Evolutionary conservation across 2,113 vertebrate species (phyloP), one percentile per base, ranked within the genome.

Genomic region (Egretta garzetta): DNA sequence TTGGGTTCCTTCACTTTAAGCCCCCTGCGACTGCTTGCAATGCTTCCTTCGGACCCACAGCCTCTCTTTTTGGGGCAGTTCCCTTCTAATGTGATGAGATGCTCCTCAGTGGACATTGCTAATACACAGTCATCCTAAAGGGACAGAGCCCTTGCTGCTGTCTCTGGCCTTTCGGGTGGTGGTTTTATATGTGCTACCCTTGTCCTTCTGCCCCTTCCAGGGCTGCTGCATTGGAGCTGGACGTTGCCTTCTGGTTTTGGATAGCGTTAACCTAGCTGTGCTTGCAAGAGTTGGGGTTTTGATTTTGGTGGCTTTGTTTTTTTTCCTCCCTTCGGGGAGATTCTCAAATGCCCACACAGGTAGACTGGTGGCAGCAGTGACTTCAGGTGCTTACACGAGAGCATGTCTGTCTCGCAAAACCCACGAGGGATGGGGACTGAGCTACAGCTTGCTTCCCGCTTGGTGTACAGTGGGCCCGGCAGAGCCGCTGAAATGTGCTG

Each of bases 311-410:
- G 49, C 5, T 14, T 50, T 41, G 10, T 72, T 60, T 53, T 55
- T 55, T 39, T 55, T 35, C 4, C 5, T 16, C 26, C 1, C 5
- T 23, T 50, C 50, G 66, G 43, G 79, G 67, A 52, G 35, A 33
- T 56, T 58, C 26, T 72, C 12, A 6, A 17, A 10, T 2, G 6
- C 64, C n/a, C 6, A 0, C 4, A 2, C 2, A 2, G 33, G 35
- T 10, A 33, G 2, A 2, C 11, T 9, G 24, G 55, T 70, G 55
- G 63, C 72, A n/a, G 22, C 2, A 2, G 60, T 22, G 45, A 12
- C 50, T 39, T 56, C 3, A 10, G 72, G 66, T 6, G 0, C 24
- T 32, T 41, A 8, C 8, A 5, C 0, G 1, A 50, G 70, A 63
- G 26, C 14, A 3, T 14, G 21, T 56, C 23, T 19, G 50, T 56